These are phyloP conservation scores for Hephaestus fuliginosus DNA, from an alignment of 2,797 vertebrate genomes.

Conservation along the genomic window DNA sequence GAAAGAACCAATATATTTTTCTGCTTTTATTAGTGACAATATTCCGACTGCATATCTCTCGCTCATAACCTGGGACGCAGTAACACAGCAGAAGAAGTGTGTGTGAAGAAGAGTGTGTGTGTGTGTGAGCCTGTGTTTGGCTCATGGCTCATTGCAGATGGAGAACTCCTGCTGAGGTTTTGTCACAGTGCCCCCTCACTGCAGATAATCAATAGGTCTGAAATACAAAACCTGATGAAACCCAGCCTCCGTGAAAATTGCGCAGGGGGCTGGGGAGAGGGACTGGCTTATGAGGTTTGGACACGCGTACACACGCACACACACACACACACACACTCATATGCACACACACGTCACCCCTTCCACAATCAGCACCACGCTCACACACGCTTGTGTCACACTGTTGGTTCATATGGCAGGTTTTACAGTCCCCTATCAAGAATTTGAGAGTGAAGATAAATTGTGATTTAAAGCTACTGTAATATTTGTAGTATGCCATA, in stretches of 20 bases:
- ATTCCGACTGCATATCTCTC: constrained; percentile 19
- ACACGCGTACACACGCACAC: not conserved
- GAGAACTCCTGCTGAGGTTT: constrained; percentile 77
- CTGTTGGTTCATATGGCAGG: constrained; percentile 16
- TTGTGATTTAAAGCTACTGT: constrained; percentile 34
- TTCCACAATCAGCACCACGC: not conserved
- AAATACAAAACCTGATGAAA: constrained; percentile 82
- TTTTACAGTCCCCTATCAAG: constrained; percentile 6
- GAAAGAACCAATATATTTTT: constrained; percentile 28
- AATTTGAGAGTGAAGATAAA: constrained; percentile 42
- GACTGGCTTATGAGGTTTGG: constrained; percentile 42
- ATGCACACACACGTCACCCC: not conserved
- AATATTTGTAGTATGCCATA: constrained; percentile 24
- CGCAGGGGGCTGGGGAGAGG: constrained; percentile 48
- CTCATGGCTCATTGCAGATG: constrained; percentile 68
- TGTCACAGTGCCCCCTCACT: constrained; percentile 70
- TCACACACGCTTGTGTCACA: not conserved
- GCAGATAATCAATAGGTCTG: constrained; percentile 82
- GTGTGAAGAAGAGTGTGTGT: constrained; percentile 2
- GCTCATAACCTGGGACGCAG: constrained; percentile 49
- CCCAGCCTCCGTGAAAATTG: constrained; percentile 76
- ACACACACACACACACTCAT: constrained; percentile 11
- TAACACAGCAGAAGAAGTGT: constrained; percentile 25
- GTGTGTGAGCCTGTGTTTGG: constrained; percentile 44
- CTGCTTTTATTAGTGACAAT: constrained; percentile 33